Conservation (phyloP, 2,113 vertebrate species). For the Bujurquina vittata region DNA sequence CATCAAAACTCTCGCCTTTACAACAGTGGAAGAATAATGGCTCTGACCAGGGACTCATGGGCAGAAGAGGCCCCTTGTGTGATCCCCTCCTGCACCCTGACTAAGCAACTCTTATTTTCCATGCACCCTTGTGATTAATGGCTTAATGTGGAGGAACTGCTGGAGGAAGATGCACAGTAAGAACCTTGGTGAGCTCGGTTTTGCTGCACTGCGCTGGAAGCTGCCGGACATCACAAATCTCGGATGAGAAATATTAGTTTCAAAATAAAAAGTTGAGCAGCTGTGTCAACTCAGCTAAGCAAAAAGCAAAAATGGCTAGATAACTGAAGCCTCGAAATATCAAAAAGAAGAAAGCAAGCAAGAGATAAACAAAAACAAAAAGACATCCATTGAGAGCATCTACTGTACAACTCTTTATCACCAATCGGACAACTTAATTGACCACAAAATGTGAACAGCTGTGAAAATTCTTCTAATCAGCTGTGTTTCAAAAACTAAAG, state of each 20-base stretch:
- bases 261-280: conserved; percentile 14
- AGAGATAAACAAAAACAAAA: neutral
- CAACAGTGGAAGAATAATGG: conserved; percentile 69
- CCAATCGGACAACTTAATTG: neutral
- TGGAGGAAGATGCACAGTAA: conserved; percentile 36
- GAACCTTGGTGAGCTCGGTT: conserved; percentile 35
- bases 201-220: conserved; percentile 18
- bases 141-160: conserved; percentile 26
- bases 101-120: conserved; percentile 46
- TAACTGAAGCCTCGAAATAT: neutral
- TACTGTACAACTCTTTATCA: neutral
- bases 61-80: conserved; percentile 59
- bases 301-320: neutral
- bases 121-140: conserved; percentile 58
- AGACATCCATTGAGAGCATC: neutral
- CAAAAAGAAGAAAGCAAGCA: neutral
- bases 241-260: conserved; percentile 23
- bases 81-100: neutral
- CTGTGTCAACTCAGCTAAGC: neutral
- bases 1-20: conserved; percentile 67
- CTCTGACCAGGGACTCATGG: conserved; percentile 45
- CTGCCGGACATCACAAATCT: conserved; percentile 17
- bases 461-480: conserved; percentile 15
- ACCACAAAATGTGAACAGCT: neutral
- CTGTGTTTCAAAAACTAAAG: conserved; percentile 3